Evolutionary conservation across 1,140 invertebrate species (phyloP), one percentile per base, ranked within the genome.

Genomic region (Trichonephila inaurata): DNA sequence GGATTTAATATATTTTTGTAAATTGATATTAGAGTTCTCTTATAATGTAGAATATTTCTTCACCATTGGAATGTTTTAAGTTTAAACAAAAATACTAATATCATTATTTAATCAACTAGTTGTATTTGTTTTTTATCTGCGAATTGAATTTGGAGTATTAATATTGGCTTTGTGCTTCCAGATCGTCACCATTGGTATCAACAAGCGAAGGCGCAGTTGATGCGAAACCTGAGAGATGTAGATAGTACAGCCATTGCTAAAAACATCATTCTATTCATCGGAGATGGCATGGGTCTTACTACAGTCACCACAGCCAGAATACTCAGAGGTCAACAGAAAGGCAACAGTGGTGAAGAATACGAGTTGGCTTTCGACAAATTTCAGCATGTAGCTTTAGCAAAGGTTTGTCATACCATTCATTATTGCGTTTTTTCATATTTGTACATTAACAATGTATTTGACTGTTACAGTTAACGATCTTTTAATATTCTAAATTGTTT

Each of bases 251-350:
- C 66, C 24, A 33, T 89, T 0, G 98, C 98, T 0, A 98, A 97
- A 95, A 99, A 99, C 95, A 97, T 99, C 0, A 98, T 99, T 33
- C 94, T 99, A 0, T 99, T 99, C 95, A 96, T 99, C 18, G 99
- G 98, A 0, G 98, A 99, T 95, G 98, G 99, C 0, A 99, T 99
- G 98, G 98, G 98, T 10, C 96, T 98, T 0, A 97, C 98, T 58
- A 99, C 98, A 0, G 97, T 98, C n/a, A 98, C 98, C 0, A 98
- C 98, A 0, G 97, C 98, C 0, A 96, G 99, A 94, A 96, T 96
- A 16, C 95, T 95, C 6, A 95, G 95, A 89, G 96, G 96, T 24
- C 96, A 96, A 94, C 81, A 58, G 77, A 89, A 72, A 95, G 95
- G 85, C 64, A 94, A 94, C 95, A 96, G 90, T 87, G 97, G 97